A percentile compares a stretch with the other conserved stretches of the same genome.
phyloP scores from a whole-genome alignment of 2,888 invertebrate genomes.

The Erpobdella octoculata region DNA sequence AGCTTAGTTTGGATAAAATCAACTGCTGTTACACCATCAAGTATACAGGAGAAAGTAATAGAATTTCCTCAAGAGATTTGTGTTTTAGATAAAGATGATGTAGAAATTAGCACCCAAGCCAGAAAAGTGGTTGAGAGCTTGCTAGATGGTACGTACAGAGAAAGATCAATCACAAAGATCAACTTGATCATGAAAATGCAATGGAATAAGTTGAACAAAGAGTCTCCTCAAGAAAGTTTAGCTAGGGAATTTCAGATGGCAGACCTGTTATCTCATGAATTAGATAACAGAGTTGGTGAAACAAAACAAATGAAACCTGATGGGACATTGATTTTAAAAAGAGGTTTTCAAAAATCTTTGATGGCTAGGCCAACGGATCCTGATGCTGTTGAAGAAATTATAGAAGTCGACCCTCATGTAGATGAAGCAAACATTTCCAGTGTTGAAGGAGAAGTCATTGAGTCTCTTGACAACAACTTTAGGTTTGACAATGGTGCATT shows the following conservation, averaged over 20 bases:
- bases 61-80: not conserved
- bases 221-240: not conserved
- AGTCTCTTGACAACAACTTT: not conserved
- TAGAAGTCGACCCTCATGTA: constrained; percentile 1
- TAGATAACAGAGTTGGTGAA: not conserved
- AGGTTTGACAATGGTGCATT: not conserved
- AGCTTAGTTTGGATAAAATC: too few species aligned
- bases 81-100: not conserved
- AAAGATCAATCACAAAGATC: too few species aligned
- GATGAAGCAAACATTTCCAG: constrained; percentile 3
- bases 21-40: too few species aligned
- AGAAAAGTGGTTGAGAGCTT: constrained; percentile 5
- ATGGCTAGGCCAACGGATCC: not conserved
- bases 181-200: too few species aligned
- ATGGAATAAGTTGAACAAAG: too few species aligned
- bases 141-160: constrained; percentile 12
- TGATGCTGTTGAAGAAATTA: constrained; percentile 20
- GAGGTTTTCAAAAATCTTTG: constrained; percentile 2
- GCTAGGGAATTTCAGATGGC: not conserved
- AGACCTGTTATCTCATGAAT: not conserved
- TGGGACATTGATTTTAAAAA: not conserved
- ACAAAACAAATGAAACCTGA: not conserved
- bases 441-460: not conserved
- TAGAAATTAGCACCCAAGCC: not conserved
- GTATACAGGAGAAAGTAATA: not conserved